Evolutionary conservation across 2,113 vertebrate genomes (phyloP).

Genomic region (Apteryx owenii): DNA sequence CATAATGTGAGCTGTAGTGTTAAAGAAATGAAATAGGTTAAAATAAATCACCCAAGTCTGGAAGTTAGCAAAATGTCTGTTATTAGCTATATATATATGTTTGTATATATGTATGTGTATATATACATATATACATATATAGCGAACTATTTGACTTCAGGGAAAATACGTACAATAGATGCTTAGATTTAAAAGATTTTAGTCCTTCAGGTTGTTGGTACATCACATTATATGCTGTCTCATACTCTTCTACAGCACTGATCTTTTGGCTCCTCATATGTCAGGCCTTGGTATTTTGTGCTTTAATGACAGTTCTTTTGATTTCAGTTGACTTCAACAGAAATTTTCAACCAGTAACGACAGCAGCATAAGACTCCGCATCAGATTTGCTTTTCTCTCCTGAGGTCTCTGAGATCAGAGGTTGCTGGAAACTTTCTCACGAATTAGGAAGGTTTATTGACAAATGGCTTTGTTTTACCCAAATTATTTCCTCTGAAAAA

Average conservation of each 20-base stretch:
- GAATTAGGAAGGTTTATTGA: background rate
- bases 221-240: background rate
- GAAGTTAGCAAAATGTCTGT: background rate
- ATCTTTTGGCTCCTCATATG: background rate
- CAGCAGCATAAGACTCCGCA: background rate
- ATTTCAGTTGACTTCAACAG: background rate
- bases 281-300: background rate
- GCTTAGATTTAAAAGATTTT: background rate
- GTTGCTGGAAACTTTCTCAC: background rate
- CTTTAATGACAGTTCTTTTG: background rate
- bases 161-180: background rate
- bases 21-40: background rate
- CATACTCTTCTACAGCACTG: background rate
- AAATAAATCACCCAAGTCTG: background rate
- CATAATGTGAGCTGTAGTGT: background rate
- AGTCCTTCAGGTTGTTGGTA: background rate
- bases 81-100: background rate
- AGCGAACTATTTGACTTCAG: background rate
- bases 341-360: background rate
- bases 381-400: background rate
- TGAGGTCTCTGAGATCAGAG: background rate
- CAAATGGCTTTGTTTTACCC: background rate
- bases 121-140: too few species aligned
- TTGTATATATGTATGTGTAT: too few species aligned
- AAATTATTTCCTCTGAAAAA: background rate